Base-by-base conservation (phyloP, 2,113 vertebrate species). In the Ploceus nigricollis region DNA sequence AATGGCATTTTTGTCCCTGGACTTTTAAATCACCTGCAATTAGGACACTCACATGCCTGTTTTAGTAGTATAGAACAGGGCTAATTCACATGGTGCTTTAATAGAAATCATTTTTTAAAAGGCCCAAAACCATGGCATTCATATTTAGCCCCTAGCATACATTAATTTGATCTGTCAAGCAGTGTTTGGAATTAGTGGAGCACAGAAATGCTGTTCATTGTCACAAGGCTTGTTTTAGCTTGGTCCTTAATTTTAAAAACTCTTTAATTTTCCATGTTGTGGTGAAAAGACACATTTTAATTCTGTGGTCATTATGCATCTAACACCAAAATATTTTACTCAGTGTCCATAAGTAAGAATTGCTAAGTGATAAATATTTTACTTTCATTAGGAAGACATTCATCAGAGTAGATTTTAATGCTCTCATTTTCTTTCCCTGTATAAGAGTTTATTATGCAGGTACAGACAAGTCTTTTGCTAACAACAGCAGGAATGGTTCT, bases 401-500 rank as follows among this genome's bases (percentile, higher is more conserved):
- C 18, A 86, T 90, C 82, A 39, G 76, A 42, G n/a, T 24, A 23
- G 45, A 48, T 73, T 94, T 96, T 94, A 86, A 73, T 66, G 17
- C 31, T n/a, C 79, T 57, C 18, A 14, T 95, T 96, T 96, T 92
- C 44, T 9, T 88, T 78, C 72, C 72, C n/a, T 45, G 19, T 66
- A 56, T 53, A 71, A 56, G 81, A 91, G 76, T 89, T 93, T 87
- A 72, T 95, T 92, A 79, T 75, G 65, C 83, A 82, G 80, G 80
- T 78, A 87, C 80, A 94, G 89, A 80, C 78, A 21, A 65, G 69
- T 37, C 90, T 95, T 95, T 84, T 81, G 93, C 54, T 92, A 71
- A 84, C 85, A 94, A 83, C 60, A 82, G 90, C 57, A 53, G 61
- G 79, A 95, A 94, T 70, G 79, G 94, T 83, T 96, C 96, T 97